These are phyloP conservation scores for Drosophila carrolli DNA, from an alignment of 1,140 invertebrate genomes.

Conservation along the genomic window DNA sequence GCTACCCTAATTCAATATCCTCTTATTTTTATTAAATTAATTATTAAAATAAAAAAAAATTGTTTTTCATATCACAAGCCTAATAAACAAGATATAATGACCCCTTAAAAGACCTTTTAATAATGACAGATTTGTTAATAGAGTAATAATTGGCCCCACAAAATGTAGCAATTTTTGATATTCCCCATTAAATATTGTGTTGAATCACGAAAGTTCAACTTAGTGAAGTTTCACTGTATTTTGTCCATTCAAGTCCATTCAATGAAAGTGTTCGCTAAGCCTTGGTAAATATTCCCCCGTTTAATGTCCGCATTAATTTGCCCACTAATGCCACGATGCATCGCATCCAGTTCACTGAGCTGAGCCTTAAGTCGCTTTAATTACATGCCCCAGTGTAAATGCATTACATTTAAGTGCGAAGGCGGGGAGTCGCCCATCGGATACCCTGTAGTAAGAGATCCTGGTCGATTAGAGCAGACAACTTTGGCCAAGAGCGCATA, in stretches of 20 bases:
- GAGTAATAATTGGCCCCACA: no score
- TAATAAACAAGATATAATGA: no score
- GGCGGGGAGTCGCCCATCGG: not conserved
- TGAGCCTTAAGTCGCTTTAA: conserved; percentile 40
- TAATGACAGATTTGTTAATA: no score
- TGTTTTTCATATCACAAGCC: no score
- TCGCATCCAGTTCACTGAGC: conserved; percentile 37
- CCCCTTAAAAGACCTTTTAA: no score
- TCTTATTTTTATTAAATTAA: no score
- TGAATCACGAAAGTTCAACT: not conserved
- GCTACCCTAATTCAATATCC: no score
- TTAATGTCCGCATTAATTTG: not conserved
- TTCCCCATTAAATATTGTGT: no score
- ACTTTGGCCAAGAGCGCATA: no score
- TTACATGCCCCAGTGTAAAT: conserved; percentile 35
- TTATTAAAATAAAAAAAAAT: not conserved
- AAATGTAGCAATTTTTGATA: no score
- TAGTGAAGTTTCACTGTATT: not conserved
- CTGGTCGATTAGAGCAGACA: not conserved
- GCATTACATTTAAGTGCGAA: conserved; percentile 23
- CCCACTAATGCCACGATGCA: conserved; percentile 4
- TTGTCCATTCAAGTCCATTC: not conserved
- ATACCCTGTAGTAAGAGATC: not conserved
- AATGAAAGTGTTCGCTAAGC: conserved; percentile 2
- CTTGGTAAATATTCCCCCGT: not conserved